Conservation (phyloP, 2,797 vertebrate species). For the Microctenopoma lineatum region DNA sequence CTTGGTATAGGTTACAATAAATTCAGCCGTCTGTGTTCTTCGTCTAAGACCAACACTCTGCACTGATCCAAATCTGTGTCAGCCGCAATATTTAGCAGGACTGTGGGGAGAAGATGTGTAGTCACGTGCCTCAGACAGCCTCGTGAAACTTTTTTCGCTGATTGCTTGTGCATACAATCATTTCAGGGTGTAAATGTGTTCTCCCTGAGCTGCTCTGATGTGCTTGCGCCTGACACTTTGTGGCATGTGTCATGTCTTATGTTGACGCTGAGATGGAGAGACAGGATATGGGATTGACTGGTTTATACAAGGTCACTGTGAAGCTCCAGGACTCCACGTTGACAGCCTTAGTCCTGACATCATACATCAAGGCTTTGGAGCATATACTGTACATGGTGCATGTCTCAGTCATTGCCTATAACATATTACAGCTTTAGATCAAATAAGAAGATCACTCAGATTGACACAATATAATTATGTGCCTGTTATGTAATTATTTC, state of each 20-base stretch:
- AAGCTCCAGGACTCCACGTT: constrained; percentile 51
- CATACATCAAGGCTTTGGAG: constrained; percentile 28
- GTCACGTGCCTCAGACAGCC: constrained; percentile 29
- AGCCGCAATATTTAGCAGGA: constrained; percentile 47
- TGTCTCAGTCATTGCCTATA: background rate
- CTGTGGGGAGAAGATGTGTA: constrained; percentile 21
- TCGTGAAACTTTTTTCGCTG: constrained; percentile 20
- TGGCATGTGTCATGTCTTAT: constrained; percentile 57
- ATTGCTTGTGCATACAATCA: constrained; percentile 20
- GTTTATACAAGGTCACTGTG: constrained; percentile 56
- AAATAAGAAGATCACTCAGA: background rate
- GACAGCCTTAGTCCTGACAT: constrained; percentile 50
- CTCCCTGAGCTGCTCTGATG: constrained; percentile 30
- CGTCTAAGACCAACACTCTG: constrained; percentile 24
- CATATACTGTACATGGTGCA: constrained; percentile 19
- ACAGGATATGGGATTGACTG: constrained; percentile 37
- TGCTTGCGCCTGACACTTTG: constrained; percentile 43
- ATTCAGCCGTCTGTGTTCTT: background rate
- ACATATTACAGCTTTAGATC: constrained; percentile 3
- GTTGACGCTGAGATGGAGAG: constrained; percentile 43
- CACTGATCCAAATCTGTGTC: constrained; percentile 28
- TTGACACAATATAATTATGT: background rate
- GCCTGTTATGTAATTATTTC: background rate
- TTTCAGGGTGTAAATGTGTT: constrained; percentile 29
- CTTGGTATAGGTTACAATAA: background rate